Conservation (phyloP, 2,113 vertebrate species). For the Ailuropoda melanoleuca region DNA sequence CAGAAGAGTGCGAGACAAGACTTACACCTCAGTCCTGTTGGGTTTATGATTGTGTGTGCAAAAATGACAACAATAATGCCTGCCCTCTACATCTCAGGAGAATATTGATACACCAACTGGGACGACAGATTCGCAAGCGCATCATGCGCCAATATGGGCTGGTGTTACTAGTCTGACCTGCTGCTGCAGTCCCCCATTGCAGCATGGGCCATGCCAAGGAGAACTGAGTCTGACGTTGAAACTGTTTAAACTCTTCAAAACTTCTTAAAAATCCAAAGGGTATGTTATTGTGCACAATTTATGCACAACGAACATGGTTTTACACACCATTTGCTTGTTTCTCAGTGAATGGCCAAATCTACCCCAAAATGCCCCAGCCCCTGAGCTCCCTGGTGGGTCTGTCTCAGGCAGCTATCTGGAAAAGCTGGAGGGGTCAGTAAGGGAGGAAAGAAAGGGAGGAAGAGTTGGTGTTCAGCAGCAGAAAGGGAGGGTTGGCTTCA, state of each 20-base stretch:
- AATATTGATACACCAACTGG: not conserved
- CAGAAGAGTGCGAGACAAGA: not conserved
- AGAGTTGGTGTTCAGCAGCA: not conserved
- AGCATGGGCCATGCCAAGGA: not conserved
- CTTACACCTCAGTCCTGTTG: not conserved
- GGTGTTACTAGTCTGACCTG: not conserved
- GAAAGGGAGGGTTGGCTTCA: not conserved
- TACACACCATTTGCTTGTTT: not conserved
- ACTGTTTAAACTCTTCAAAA: not conserved
- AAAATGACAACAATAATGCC: not conserved
- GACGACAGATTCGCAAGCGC: rapidly evolving
- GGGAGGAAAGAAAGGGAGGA: not conserved
- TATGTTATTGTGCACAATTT: not conserved
- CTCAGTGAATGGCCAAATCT: not conserved
- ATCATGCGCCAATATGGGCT: too few relatives aligned
- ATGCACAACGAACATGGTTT: not conserved
- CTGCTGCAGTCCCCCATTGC: rapidly evolving
- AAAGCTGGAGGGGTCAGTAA: not conserved
- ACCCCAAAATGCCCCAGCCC: not conserved
- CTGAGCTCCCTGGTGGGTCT: not conserved
- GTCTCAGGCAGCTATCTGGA: not conserved
- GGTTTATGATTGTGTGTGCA: not conserved
- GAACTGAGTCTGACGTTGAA: not conserved
- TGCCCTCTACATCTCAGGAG: not conserved
- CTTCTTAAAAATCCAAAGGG: not conserved